Percentiles rank a stretch among this genome's conserved stretches.
Evolutionary conservation across 2,888 invertebrate species (phyloP).

Genomic region (Brachyopa scutellaris): DNA sequence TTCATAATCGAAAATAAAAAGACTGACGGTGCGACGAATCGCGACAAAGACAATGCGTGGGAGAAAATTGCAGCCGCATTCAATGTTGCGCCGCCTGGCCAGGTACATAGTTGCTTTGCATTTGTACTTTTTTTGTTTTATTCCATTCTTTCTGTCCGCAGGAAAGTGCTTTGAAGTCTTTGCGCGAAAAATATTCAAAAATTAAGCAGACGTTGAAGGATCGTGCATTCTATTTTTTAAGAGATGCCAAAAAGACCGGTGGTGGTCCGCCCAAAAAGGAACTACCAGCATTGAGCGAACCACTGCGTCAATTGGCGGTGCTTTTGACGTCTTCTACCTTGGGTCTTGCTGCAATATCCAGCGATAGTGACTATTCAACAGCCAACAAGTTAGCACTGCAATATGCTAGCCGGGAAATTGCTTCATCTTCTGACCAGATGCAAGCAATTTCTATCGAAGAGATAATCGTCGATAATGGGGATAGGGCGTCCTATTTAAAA

Average conservation of each 20-base stretch:
- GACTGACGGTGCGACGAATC: constrained; percentile 6
- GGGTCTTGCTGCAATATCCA: not conserved
- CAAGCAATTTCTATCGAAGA: too few relatives aligned
- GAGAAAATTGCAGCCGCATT: constrained; percentile 16
- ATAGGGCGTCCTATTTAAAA: too few relatives aligned
- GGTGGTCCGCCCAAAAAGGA: not conserved
- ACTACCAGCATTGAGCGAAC: too few relatives aligned
- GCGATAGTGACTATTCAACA: not conserved
- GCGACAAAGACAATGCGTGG: constrained; percentile 17
- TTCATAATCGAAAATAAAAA: constrained; percentile 10
- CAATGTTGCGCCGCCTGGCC: constrained; percentile 7
- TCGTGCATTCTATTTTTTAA: not conserved
- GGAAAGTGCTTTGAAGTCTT: too few relatives aligned
- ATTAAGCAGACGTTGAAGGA: not conserved
- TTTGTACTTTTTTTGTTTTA: not conserved
- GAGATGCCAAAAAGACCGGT: not conserved
- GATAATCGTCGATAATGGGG: too few relatives aligned
- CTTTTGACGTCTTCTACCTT: not conserved
- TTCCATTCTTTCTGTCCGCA: too few relatives aligned
- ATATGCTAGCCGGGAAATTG: not conserved
- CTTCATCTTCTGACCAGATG: not conserved
- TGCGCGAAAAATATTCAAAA: too few relatives aligned
- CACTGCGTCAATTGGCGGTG: not conserved
- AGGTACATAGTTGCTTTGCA: not conserved
- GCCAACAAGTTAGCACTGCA: too few relatives aligned